Evolutionary conservation across 2,797 vertebrate species (phyloP), one percentile per base, ranked within the genome.

Genomic region (Sebastes kiyomatsui): DNA sequence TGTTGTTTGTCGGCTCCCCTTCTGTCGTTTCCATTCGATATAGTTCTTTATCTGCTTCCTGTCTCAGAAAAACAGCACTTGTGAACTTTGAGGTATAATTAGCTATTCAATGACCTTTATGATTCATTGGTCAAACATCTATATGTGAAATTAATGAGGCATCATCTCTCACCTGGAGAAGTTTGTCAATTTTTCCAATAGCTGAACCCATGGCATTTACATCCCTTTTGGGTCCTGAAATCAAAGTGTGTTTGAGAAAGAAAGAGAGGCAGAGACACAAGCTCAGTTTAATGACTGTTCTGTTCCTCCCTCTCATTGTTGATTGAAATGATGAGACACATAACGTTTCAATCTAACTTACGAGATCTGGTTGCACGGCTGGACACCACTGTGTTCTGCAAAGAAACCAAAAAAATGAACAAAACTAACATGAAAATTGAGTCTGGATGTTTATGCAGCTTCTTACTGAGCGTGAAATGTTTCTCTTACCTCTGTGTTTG

Each of bases 401-500:
- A 46, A 82, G 30, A 67, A 42, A 42, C 38, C 16, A 42, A 16
- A 78, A 75, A 83, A 11, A 76, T 5, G 2, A 59, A 65, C 11
- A 81, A 72, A 64, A 62, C 0, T 6, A 52, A 55, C 14, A 14
- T 67, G 25, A 77, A 58, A 73, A 66, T 32, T 68, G 4, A 42
- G 32, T 23, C 25, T 27, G 18, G 6, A 55, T 69, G 46, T 65
- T 80, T 58, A 67, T 35, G 7, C 13, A 3, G n/a, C 20, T 69
- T 77, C 6, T 49, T 61, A 60, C 9, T 46, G 28, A 62, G 9
- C 33, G 28, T 70, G 20, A 83, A 65, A 64, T 49, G 1, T 25
- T 8, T 72, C 30, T 75, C 86, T 86, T 88, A 94, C 94, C 92
- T 77, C 61, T 69, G 61, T 49, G 20, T 69, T 72, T 59, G 71